Conservation (phyloP, 35 echinoderm and acorn worm species). For the Ophiothrix spiculata region DNA sequence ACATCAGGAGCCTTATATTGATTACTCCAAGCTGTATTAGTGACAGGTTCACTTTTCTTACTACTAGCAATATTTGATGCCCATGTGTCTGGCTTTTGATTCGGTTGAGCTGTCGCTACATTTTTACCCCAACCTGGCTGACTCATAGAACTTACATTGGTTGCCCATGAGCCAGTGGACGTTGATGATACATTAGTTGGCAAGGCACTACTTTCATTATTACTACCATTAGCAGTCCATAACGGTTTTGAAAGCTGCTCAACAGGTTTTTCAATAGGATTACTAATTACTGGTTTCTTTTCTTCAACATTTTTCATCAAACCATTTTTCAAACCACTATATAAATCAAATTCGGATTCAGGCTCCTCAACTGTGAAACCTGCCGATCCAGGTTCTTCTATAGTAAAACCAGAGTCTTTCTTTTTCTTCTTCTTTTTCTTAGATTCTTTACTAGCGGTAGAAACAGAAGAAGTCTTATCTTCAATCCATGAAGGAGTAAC, state of each 20-base stretch:
- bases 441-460: neutral
- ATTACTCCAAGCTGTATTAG: neutral
- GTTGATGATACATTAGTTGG: neutral
- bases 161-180: no score
- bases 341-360: neutral
- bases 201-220: neutral
- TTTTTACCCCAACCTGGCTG: no score
- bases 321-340: neutral
- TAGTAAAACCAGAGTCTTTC: constrained; percentile 2
- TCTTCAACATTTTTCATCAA: no score
- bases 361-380: neutral
- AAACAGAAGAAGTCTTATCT: neutral
- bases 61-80: neutral
- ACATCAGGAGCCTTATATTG: neutral
- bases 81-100: neutral
- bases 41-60: neutral
- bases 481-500: neutral
- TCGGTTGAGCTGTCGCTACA: constrained; percentile 2
- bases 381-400: no score
- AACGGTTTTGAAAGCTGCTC: no score
- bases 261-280: constrained; percentile 4
- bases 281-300: neutral
- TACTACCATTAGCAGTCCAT: neutral
- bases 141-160: no score
- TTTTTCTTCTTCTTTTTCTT: constrained; percentile 42